A percentile compares a stretch with the other conserved stretches of the same genome.
Conservation (phyloP, 1,140 invertebrate genomes). For the Drosophila sp. region DNA sequence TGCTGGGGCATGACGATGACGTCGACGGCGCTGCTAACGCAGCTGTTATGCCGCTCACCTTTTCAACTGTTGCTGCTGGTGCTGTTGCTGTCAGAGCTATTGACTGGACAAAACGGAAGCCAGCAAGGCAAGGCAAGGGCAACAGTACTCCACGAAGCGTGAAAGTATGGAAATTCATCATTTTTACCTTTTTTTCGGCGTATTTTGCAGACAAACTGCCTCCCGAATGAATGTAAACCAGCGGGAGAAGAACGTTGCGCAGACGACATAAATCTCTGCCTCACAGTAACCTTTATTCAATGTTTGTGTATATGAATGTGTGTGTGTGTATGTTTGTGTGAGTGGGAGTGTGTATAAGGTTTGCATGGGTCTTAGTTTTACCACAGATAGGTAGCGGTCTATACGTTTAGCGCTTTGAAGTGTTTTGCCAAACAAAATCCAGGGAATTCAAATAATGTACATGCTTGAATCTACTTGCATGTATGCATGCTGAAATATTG, state of each 20-base stretch:
- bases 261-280: conserved; percentile 72
- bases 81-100: conserved; percentile 67
- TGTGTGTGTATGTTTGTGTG: not conserved
- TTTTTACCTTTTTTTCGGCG: conserved; percentile 58
- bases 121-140: conserved; percentile 35
- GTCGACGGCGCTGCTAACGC: conserved; percentile 43
- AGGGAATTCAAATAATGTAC: conserved; percentile 1
- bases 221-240: conserved; percentile 5
- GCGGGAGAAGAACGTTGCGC: conserved; percentile 31
- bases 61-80: conserved; percentile 62
- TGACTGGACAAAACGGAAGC: conserved; percentile 61
- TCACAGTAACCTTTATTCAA: conserved; percentile 44
- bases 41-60: conserved; percentile 48
- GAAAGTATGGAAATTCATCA: conserved; percentile 80
- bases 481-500: not conserved
- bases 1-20: conserved; percentile 70
- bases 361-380: conserved; percentile 2
- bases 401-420: conserved; percentile 3
- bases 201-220: conserved; percentile 31
- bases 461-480: not conserved
- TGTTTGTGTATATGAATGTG: not conserved
- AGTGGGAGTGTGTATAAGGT: not conserved
- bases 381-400: conserved; percentile 4
- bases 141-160: conserved; percentile 56
- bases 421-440: not conserved